Base-by-base conservation (phyloP, 2,113 vertebrate species). In the Eupsittula cactorum region DNA sequence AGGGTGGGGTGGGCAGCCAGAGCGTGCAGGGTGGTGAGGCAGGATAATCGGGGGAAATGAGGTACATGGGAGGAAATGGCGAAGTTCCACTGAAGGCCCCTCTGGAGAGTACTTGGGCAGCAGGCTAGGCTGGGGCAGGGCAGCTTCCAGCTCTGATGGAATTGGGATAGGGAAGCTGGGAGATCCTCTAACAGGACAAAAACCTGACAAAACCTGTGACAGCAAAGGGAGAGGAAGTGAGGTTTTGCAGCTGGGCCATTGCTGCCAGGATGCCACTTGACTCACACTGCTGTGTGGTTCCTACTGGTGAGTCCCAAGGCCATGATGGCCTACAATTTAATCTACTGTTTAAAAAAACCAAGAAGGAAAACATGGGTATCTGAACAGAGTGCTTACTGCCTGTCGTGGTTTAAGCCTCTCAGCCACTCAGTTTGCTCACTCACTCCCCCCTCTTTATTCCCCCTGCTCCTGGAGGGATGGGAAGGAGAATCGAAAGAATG, bases 11-110 rank as follows among this genome's bases (percentile, higher is more conserved):
- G 39, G 35, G 74, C 55, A 68, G 50, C 33, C 18, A 62, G 64
- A 49, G 50, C 31, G 0, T 2, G 11, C 53, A 24, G 39, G 41
- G 23, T 44, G 89, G 62, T 0, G 0, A 37, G 82, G 47, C 50
- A 47, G 69, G 81, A 85, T 75, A 67, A 71, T 31, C 0, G 3
- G 19, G 13, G 20, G 7, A 76, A 25, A 16, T 42, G 52, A 73
- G 80, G 46, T 31, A 78, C 17, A 20, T n/a, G 80, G 44, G 62
- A 60, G 65, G 42, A 86, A 78, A 44, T 0, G 3, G 41, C 10
- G 1, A 7, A 11, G 37, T 67, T 59, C 15, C 16, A 3, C 9
- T 63, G 52, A 46, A 47, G 16, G 29, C 19, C 9, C 42, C 70
- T 71, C 18, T 24, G 7, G 77, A 75, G 60, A 67, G 23, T 67